Percentiles rank a stretch among this genome's conserved stretches.
phyloP scores from a whole-genome alignment of 2,113 vertebrate species.

The Chloroceryle aenea region DNA sequence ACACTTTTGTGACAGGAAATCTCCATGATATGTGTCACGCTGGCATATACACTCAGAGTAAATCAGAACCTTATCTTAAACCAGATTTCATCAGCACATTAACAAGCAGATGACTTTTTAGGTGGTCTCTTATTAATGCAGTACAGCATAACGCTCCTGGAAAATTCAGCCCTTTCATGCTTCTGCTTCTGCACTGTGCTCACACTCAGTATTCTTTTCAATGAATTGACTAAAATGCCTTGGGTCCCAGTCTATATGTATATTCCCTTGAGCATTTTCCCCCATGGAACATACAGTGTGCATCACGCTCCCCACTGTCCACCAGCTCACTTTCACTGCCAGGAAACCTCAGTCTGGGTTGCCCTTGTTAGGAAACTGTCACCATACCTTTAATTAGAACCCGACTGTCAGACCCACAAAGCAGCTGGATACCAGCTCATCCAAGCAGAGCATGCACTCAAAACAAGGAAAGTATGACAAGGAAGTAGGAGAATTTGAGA shows the following conservation, averaged over 20 bases:
- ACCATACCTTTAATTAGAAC: not conserved
- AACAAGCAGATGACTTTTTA: not conserved
- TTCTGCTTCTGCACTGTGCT: not conserved
- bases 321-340: not conserved
- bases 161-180: not conserved
- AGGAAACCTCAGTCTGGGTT: not conserved
- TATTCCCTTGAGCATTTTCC: not conserved
- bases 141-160: not conserved
- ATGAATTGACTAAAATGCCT: not conserved
- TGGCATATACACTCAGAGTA: not conserved
- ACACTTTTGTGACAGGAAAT: not conserved
- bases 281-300: not conserved
- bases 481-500: not conserved
- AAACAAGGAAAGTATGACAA: not conserved
- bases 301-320: too few relatives aligned
- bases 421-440: not conserved
- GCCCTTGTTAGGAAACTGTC: not conserved
- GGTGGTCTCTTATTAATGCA: not conserved
- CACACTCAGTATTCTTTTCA: not conserved
- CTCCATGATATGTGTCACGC: not conserved
- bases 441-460: not conserved
- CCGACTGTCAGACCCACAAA: not conserved
- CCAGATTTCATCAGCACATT: not conserved
- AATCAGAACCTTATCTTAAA: not conserved
- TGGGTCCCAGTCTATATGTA: too few relatives aligned